phyloP scores from a whole-genome alignment of 2,888 invertebrate genomes.

The Caenorhabditis parvicauda region DNA sequence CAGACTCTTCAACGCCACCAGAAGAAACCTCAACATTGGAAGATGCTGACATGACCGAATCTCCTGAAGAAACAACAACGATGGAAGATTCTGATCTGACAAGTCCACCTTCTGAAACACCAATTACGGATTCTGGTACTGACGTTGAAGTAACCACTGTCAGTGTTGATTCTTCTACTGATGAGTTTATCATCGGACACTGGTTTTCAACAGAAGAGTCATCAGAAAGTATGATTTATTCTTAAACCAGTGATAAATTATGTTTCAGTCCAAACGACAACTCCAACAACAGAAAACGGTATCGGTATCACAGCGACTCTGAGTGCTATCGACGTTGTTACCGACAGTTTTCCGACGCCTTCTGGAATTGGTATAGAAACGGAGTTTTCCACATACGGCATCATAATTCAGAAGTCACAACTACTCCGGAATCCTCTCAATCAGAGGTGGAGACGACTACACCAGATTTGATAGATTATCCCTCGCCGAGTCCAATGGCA shows the following conservation, averaged over 20 bases:
- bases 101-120: background rate
- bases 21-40: background rate
- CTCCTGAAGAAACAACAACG: background rate
- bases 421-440: background rate
- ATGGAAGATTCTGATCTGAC: background rate
- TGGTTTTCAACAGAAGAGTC: slow-evolving; percentile 20
- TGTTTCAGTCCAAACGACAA: background rate
- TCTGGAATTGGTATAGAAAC: background rate
- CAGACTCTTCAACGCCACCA: no score
- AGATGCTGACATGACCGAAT: background rate
- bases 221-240: slow-evolving; percentile 1
- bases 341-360: slow-evolving; percentile 11
- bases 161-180: background rate
- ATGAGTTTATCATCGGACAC: slow-evolving; percentile 25
- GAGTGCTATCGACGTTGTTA: slow-evolving; percentile 10
- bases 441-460: background rate
- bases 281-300: slow-evolving; percentile 4
- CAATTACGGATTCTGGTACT: slow-evolving; percentile 5
- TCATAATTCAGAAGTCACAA: background rate
- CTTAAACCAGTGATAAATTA: background rate
- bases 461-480: background rate
- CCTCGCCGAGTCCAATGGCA: background rate
- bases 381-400: background rate
- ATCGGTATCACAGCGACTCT: slow-evolving; percentile 13
- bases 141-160: background rate